Evolutionary conservation across 2,113 vertebrate genomes (phyloP).

Genomic region (Paramormyrops kingsleyae): DNA sequence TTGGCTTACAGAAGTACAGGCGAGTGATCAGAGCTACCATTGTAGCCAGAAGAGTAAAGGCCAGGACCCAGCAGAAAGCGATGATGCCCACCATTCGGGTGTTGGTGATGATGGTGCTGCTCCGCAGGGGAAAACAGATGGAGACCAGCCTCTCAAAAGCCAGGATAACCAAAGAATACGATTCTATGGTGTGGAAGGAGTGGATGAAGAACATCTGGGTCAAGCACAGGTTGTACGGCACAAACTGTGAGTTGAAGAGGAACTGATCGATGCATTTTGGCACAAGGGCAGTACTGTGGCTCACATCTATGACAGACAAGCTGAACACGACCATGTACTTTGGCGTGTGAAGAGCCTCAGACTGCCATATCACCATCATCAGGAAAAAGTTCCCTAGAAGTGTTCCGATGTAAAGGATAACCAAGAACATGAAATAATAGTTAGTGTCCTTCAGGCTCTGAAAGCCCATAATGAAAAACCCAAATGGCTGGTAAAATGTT

Average conservation of each 20-base stretch:
- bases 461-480: slow-evolving; percentile 33
- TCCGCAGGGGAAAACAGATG: slow-evolving; percentile 48
- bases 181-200: slow-evolving; percentile 33
- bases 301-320: too few species aligned
- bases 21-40: slow-evolving; percentile 30
- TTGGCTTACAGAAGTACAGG: slow-evolving; percentile 48
- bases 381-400: too few species aligned
- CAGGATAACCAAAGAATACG: slow-evolving; percentile 43
- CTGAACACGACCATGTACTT: too few species aligned
- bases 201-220: slow-evolving; percentile 51
- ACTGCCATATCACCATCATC: too few species aligned
- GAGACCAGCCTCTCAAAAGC: slow-evolving; percentile 53
- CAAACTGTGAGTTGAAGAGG: slow-evolving; percentile 37
- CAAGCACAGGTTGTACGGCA: slow-evolving; percentile 43
- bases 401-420: too few species aligned
- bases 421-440: slow-evolving; percentile 47
- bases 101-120: slow-evolving; percentile 40
- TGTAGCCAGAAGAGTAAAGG: rapidly evolving
- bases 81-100: slow-evolving; percentile 25
- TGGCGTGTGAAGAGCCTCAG: too few species aligned
- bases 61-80: slow-evolving; percentile 24
- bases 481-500: slow-evolving; percentile 39
- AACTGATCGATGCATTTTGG: slow-evolving; percentile 44
- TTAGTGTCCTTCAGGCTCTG: slow-evolving; percentile 29
- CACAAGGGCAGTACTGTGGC: too few species aligned